Evolutionary conservation across 1,140 invertebrate species (phyloP).

Genomic region (Saccostrea echinata): DNA sequence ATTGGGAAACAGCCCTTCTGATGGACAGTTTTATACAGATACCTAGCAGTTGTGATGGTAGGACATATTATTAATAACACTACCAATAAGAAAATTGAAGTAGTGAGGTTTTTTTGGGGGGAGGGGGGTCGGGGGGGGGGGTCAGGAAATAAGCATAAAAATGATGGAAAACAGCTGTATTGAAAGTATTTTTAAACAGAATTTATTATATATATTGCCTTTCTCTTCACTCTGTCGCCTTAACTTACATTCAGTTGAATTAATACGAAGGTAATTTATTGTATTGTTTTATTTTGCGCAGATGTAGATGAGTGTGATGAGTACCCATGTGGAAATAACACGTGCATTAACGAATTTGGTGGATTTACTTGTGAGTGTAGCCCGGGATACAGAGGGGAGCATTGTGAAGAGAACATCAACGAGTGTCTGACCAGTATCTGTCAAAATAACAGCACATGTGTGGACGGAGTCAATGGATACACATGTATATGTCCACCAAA

Average conservation of each 20-base stretch:
- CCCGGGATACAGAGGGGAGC: conserved; percentile 93
- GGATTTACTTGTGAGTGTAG: conserved; percentile 91
- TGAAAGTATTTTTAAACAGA: too few relatives aligned
- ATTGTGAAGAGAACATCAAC: conserved; percentile 93
- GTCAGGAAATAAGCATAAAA: too few relatives aligned
- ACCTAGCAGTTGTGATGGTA: conserved; percentile 52
- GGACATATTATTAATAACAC: not conserved
- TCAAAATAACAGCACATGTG: conserved; percentile 66
- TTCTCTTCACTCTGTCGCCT: too few relatives aligned
- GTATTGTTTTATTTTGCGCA: conserved; percentile 37
- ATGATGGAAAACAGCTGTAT: too few relatives aligned
- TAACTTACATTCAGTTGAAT: not conserved
- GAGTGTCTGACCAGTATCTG: conserved; percentile 80
- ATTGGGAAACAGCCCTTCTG: not conserved
- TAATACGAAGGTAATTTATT: not conserved
- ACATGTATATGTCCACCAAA: conserved; percentile 59
- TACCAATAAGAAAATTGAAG: too few relatives aligned
- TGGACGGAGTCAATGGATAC: conserved; percentile 53
- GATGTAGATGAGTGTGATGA: conserved; percentile 69
- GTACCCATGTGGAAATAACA: conserved; percentile 68
- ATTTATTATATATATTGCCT: too few relatives aligned
- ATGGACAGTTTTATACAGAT: conserved; percentile 22
- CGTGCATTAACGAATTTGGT: conserved; percentile 77
- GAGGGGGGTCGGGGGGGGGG: too few relatives aligned
- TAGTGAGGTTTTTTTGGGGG: too few relatives aligned